Conservation (phyloP, 2,888 invertebrate genomes). For the Drosophila robusta region DNA sequence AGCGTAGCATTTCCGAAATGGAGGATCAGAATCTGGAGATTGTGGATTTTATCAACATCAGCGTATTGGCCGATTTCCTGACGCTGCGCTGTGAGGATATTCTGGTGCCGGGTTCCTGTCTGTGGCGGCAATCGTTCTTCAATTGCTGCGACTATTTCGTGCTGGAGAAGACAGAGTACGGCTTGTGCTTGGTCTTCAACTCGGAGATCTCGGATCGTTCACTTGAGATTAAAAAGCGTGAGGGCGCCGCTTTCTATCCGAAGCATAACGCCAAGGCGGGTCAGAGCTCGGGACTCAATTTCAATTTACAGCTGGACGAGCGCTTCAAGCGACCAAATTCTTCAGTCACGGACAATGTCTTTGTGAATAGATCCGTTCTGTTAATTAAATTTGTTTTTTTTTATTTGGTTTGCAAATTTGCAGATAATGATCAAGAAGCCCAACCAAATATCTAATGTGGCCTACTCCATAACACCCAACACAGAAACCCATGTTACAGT, state of each 20-base stretch:
- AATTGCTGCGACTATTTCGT: slow-evolving; percentile 85
- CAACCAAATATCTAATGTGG: slow-evolving; percentile 66
- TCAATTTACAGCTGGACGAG: slow-evolving; percentile 59
- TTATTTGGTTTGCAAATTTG: neutral
- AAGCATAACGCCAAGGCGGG: slow-evolving; percentile 78
- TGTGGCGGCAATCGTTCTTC: slow-evolving; percentile 83
- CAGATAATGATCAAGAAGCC: slow-evolving; percentile 79
- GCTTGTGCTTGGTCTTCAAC: slow-evolving; percentile 86
- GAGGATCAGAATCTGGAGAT: slow-evolving; percentile 79
- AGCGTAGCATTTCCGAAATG: slow-evolving; percentile 54
- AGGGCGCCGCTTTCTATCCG: slow-evolving; percentile 68
- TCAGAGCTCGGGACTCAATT: slow-evolving; percentile 69
- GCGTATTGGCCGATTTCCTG: slow-evolving; percentile 63
- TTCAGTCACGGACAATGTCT: slow-evolving; percentile 57
- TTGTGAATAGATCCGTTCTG: slow-evolving; percentile 51
- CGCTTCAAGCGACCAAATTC: slow-evolving; percentile 57
- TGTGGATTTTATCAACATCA: slow-evolving; percentile 76
- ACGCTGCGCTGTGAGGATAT: slow-evolving; percentile 83
- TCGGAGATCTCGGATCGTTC: slow-evolving; percentile 75
- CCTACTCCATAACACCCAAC: slow-evolving; percentile 73
- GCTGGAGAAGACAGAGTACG: slow-evolving; percentile 85
- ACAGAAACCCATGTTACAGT: slow-evolving; percentile 79
- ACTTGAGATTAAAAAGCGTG: slow-evolving; percentile 30
- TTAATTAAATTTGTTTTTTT: neutral
- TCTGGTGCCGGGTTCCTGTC: slow-evolving; percentile 79